phyloP scores from a whole-genome alignment of 2,113 vertebrate genomes.

The Chaetorhynchus papuensis region DNA sequence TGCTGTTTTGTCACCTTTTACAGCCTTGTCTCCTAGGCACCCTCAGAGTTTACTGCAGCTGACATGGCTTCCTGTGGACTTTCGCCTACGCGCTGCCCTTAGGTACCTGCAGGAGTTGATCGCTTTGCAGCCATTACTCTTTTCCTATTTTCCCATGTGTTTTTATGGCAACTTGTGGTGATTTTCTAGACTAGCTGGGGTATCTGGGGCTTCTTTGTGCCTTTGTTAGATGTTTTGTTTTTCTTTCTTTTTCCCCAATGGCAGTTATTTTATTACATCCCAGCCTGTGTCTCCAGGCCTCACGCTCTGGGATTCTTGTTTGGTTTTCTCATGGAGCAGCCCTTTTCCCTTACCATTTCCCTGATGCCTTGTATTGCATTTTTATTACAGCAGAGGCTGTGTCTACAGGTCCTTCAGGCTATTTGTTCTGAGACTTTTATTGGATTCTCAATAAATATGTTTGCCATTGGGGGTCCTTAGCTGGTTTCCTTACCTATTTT shows the following conservation, averaged over 20 bases:
- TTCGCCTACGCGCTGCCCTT: neutral
- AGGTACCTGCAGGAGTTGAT: slow-evolving; percentile 28
- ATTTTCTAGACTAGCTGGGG: slow-evolving; percentile 42
- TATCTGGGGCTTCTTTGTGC: slow-evolving; percentile 53
- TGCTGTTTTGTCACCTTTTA: slow-evolving; percentile 21
- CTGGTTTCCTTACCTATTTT: slow-evolving; percentile 73
- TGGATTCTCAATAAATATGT: slow-evolving; percentile 72
- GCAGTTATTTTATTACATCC: slow-evolving; percentile 54
- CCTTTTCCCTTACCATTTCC: slow-evolving; percentile 65
- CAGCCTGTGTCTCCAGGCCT: slow-evolving; percentile 52
- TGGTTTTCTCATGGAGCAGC: slow-evolving; percentile 67
- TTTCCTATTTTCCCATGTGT: slow-evolving; percentile 51
- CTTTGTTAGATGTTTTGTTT: slow-evolving; percentile 48
- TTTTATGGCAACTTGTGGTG: slow-evolving; percentile 53
- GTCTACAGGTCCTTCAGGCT: slow-evolving; percentile 67
- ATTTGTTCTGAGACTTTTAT: slow-evolving; percentile 77
- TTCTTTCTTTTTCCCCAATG: slow-evolving; percentile 63
- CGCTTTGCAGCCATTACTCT: slow-evolving; percentile 32
- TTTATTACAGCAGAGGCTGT: slow-evolving; percentile 65
- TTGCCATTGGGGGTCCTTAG: slow-evolving; percentile 71
- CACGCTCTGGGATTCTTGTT: slow-evolving; percentile 63
- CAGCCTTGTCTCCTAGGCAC: slow-evolving; percentile 43
- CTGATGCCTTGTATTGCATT: slow-evolving; percentile 69
- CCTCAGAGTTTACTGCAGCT: slow-evolving; percentile 19
- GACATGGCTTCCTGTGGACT: slow-evolving; percentile 48